Evolutionary conservation across 2,797 vertebrate species (phyloP).

Genomic region (Petrocephalus schoutedeni): DNA sequence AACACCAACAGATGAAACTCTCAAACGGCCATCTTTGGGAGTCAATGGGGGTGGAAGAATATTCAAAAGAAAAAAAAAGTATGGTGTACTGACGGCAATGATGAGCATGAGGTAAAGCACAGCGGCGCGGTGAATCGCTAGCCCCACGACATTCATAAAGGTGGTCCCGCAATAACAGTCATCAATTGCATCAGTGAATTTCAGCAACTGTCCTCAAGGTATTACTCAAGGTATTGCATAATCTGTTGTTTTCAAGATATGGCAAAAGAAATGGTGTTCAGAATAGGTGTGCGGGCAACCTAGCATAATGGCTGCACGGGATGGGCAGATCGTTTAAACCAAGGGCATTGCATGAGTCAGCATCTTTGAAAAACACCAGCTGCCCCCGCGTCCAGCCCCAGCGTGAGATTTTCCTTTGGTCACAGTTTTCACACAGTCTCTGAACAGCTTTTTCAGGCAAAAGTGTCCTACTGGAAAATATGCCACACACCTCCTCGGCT

Average conservation of each 20-base stretch:
- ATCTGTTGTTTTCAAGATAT: slow-evolving; percentile 15
- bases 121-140: background rate
- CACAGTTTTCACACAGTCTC: background rate
- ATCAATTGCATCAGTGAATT: background rate
- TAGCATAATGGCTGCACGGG: background rate
- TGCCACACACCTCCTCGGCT: background rate
- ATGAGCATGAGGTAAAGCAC: background rate
- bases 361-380: background rate
- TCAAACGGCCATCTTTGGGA: background rate
- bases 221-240: slow-evolving; percentile 14
- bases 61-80: background rate
- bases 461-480: background rate
- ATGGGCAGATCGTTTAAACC: background rate
- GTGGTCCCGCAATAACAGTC: slow-evolving; percentile 4
- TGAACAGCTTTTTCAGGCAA: background rate
- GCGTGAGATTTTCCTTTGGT: background rate
- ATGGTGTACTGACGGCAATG: background rate
- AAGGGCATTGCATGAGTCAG: background rate
- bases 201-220: background rate
- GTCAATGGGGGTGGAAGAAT: background rate
- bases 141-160: background rate
- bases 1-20: background rate
- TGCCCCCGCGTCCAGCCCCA: background rate
- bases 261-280: background rate
- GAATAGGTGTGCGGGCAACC: background rate